phyloP scores from a whole-genome alignment of 2,113 vertebrate species.

The Leucoraja erinaceus region DNA sequence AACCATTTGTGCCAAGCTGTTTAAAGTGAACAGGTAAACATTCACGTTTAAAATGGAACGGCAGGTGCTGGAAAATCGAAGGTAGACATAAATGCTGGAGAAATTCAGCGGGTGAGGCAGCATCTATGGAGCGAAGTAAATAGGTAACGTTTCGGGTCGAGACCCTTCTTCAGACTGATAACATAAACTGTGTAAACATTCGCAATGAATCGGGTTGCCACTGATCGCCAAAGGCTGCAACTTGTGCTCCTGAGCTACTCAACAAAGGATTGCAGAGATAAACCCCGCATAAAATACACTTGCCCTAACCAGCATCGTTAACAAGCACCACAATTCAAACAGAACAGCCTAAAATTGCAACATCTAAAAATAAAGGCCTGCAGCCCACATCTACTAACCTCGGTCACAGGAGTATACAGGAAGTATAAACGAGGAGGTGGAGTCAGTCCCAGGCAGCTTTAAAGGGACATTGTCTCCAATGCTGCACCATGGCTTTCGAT shows the following conservation, averaged over 20 bases:
- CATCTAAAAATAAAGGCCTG: not conserved
- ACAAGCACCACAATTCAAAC: conserved; percentile 18
- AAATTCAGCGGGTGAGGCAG: no score
- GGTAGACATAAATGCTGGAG: no score
- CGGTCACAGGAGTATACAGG: not conserved
- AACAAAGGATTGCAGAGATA: not conserved
- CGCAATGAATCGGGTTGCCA: not conserved
- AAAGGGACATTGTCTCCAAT: not conserved
- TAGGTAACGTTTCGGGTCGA: no score
- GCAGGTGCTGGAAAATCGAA: no score
- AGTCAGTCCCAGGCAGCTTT: not conserved
- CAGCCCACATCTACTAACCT: conserved; percentile 3
- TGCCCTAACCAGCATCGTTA: not conserved
- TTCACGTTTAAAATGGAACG: not conserved
- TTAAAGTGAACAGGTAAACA: not conserved
- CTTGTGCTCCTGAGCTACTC: no score
- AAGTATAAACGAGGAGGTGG: not conserved
- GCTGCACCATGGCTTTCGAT: not conserved
- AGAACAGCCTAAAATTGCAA: not conserved
- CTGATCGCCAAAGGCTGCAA: not conserved
- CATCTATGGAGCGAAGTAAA: no score
- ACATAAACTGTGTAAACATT: no score
- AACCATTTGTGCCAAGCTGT: not conserved
- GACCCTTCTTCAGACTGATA: no score
- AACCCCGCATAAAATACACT: not conserved